Evolutionary conservation across 2,113 vertebrate genomes (phyloP).

Genomic region (Poicephalus meyeri): DNA sequence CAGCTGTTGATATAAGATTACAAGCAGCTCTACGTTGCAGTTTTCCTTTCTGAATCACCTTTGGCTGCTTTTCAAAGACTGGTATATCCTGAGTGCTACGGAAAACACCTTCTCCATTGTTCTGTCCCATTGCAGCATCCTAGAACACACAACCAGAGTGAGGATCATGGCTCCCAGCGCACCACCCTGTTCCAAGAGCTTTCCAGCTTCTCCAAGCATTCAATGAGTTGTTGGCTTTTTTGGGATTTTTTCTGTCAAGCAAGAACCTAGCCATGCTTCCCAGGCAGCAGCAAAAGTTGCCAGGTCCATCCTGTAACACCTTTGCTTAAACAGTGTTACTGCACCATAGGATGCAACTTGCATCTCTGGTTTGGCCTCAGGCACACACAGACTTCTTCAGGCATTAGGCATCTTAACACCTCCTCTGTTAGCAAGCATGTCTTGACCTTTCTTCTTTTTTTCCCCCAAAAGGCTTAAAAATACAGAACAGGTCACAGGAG

Average conservation of each 20-base stretch:
- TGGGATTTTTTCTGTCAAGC: background rate
- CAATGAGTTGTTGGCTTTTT: fast-evolving
- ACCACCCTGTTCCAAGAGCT: background rate
- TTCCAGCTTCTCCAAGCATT: background rate
- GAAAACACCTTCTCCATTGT: background rate
- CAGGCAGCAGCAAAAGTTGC: background rate
- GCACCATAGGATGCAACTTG: background rate
- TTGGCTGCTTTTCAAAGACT: background rate
- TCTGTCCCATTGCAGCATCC: background rate
- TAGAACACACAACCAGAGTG: background rate
- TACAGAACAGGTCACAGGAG: background rate
- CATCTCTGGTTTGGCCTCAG: background rate
- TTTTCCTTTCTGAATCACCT: fast-evolving
- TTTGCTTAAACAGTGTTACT: background rate
- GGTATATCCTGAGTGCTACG: background rate
- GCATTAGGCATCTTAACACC: background rate
- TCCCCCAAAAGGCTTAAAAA: background rate
- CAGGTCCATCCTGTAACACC: background rate
- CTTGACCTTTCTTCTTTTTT: background rate
- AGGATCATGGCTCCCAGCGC: background rate
- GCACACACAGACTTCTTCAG: background rate
- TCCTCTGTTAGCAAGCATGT: background rate
- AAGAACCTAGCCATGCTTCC: background rate
- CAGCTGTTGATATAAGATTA: background rate
- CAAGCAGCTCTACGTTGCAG: background rate